Evolutionary conservation across 2,888 invertebrate genomes (phyloP), one percentile per base, ranked within the genome.

Genomic region (Acrobasis consociella): DNA sequence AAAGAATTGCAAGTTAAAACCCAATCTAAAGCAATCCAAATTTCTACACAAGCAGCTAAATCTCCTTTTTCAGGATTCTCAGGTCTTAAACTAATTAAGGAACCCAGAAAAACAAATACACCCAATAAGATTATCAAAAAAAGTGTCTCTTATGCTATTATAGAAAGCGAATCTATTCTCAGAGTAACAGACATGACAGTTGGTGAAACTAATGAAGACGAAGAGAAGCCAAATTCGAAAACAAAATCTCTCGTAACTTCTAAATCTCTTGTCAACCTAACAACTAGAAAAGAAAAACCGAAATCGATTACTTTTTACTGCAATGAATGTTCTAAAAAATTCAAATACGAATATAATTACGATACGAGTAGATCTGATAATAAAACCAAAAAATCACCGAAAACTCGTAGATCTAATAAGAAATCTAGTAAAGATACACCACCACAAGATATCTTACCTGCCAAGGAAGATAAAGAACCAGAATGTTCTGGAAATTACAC

Each of bases 171-270:
- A 76, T 81, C 85, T 1, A 69, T 91, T 62, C 69, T 91, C 0
- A 83, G 75, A 77, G 85, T 90, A 8, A 91, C 91, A 38, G 87
- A 91, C 62, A 88, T 91, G 87, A 86, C 89, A 9, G 83, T 85
- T 9, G 49, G 10, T 9, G 49, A 50, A 16, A 16, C 37, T 7
- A 38, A 39, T 16, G 22, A n/a, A 22, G 46, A 42, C 22, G n/a
- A 42, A 56, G 46, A 22, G 7, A 22, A 56, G 10, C 17, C 55
- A 16, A 16, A 8, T 5, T 5, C 11, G 11, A 38, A 16, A 16
- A 10, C 16, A 7, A 46, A 42, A 42, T 56, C 56, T 1, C 17
- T 31, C 31, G 31, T n/a, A 37, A 31, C 11, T 1, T 22, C 52
- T 9, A 39, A 42, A 56, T 56, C 56, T 11, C 56, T 56, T 13